Evolutionary conservation across 1,140 invertebrate genomes (phyloP).

Genomic region (Atta colombica): DNA sequence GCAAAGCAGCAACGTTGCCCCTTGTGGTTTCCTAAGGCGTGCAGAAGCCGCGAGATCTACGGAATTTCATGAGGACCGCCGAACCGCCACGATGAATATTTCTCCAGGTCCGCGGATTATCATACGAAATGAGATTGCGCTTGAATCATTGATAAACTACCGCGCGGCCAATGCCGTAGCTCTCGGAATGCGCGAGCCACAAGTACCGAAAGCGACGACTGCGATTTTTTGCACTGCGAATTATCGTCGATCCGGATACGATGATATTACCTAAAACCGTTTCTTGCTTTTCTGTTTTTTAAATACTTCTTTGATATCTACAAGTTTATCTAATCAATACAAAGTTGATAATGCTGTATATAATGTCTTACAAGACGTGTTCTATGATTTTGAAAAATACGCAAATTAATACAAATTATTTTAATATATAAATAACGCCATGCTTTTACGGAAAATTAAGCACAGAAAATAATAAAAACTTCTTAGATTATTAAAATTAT

Average conservation of each 20-base stretch:
- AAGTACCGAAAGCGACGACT: slow-evolving; percentile 53
- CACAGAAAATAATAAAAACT: neutral
- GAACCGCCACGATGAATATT: slow-evolving; percentile 83
- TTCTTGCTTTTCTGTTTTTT: neutral
- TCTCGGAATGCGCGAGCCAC: slow-evolving; percentile 23
- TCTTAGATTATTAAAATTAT: neutral
- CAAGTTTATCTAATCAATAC: neutral
- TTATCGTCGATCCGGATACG: slow-evolving; percentile 22
- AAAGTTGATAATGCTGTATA: neutral
- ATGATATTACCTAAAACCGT: neutral
- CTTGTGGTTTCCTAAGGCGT: slow-evolving; percentile 62
- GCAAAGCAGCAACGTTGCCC: slow-evolving; percentile 56
- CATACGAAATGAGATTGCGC: slow-evolving; percentile 83
- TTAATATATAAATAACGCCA: neutral
- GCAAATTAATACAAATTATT: too few species aligned
- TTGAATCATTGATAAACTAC: slow-evolving; percentile 80
- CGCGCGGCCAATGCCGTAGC: slow-evolving; percentile 51
- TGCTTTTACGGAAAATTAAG: neutral
- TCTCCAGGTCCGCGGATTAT: slow-evolving; percentile 80
- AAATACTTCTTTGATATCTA: neutral
- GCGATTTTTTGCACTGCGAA: slow-evolving; percentile 73
- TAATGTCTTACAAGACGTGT: neutral
- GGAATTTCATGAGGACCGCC: slow-evolving; percentile 71
- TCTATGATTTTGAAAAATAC: neutral
- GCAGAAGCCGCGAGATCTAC: slow-evolving; percentile 53